Percentiles rank a stretch among this genome's conserved stretches.
These are phyloP conservation scores for Apis florea DNA, from an alignment of 1,140 invertebrate species.

Conservation along the genomic window DNA sequence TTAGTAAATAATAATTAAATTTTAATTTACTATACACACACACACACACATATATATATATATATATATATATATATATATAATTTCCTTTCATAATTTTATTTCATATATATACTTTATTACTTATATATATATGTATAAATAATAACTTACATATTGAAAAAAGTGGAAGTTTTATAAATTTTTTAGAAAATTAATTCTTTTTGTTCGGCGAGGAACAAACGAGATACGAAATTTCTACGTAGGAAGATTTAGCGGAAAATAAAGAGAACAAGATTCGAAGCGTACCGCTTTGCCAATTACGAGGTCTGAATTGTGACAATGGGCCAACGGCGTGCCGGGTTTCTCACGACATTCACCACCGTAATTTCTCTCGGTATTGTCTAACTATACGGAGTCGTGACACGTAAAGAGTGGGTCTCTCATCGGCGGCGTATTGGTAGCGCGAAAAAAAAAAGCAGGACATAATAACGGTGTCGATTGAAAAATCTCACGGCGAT, in stretches of 20 bases:
- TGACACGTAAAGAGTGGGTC: constrained; percentile 32
- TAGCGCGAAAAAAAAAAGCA: constrained; percentile 37
- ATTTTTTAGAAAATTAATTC: not conserved
- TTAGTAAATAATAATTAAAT: too few relatives aligned
- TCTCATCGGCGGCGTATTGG: constrained; percentile 5
- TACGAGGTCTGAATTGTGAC: constrained; percentile 43
- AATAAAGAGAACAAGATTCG: constrained; percentile 31
- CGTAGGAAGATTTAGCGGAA: not conserved
- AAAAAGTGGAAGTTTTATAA: not conserved
- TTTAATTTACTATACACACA: too few relatives aligned
- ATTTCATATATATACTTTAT: too few relatives aligned
- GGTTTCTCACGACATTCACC: constrained; percentile 63
- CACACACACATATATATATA: too few relatives aligned
- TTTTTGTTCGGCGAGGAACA: too few relatives aligned
- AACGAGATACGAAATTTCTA: not conserved
- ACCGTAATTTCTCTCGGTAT: constrained; percentile 61
- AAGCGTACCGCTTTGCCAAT: constrained; percentile 38
- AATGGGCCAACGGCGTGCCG: constrained; percentile 44
- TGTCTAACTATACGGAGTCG: constrained; percentile 48
- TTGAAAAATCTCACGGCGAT: not conserved
- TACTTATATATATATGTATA: too few relatives aligned
- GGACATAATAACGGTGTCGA: constrained; percentile 28
- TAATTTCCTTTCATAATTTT: too few relatives aligned
- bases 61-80: too few relatives aligned
- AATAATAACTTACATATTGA: too few relatives aligned